Percentiles rank a stretch among this genome's conserved stretches.
These are phyloP conservation scores for Lepidotrigona ventralis DNA, from an alignment of 1,140 invertebrate genomes.

Conservation along the genomic window DNA sequence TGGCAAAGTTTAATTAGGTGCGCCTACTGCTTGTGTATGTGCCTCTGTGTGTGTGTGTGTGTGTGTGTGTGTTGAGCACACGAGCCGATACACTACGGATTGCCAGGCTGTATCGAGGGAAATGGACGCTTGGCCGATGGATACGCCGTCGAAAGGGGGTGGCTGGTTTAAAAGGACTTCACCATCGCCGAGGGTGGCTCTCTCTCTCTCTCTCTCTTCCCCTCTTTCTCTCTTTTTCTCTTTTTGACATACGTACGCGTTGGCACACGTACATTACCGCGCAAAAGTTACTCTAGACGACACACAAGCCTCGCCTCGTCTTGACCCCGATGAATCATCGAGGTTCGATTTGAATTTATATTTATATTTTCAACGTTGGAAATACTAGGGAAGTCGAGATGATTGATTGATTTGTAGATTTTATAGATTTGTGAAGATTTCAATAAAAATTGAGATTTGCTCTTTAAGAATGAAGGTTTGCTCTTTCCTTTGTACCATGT, in stretches of 20 bases:
- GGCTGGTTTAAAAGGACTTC: slow-evolving; percentile 36
- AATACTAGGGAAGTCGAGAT: background rate
- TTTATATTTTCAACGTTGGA: background rate
- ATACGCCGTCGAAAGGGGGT: slow-evolving; percentile 16
- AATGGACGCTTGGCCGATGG: slow-evolving; percentile 25
- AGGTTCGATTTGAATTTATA: background rate
- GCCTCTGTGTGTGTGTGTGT: background rate
- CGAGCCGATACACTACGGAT: background rate
- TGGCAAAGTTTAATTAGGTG: slow-evolving; percentile 72
- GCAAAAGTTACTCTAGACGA: slow-evolving; percentile 19
- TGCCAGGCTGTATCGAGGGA: slow-evolving; percentile 21
- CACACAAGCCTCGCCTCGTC: background rate
- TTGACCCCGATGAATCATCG: background rate
- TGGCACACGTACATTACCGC: slow-evolving; percentile 11
- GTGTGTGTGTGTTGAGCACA: background rate
- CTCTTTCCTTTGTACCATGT: too few relatives aligned
- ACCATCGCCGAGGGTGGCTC: background rate
- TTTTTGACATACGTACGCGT: background rate
- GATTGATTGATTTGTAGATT: background rate
- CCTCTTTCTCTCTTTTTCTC: too few relatives aligned
- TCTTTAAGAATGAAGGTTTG: background rate
- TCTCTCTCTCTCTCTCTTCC: too few relatives aligned
- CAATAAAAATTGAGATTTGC: too few relatives aligned
- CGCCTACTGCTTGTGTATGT: slow-evolving; percentile 14
- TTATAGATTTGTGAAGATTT: background rate